Base-by-base conservation (phyloP, 2,888 invertebrate species). In the Leptothorax acervorum region DNA sequence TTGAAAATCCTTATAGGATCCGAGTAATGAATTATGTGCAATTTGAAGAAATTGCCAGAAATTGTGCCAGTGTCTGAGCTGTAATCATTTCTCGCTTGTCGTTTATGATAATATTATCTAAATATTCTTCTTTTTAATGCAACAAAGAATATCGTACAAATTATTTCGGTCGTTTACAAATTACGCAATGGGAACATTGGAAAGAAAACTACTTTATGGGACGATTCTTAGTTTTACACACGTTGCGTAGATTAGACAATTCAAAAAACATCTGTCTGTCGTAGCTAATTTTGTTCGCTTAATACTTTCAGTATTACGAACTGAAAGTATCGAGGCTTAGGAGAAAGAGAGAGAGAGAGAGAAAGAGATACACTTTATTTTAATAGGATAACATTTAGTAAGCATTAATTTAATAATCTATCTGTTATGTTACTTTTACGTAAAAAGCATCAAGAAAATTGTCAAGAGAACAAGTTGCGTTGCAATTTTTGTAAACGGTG, bases 51-150 rank as follows among this genome's bases (percentile, higher is more conserved):
- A 23, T 23, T 23, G 23, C 23, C 23, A 23, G 84, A 85, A 90
- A 88, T 90, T 86, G 89, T 91, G 91, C 91, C 91, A 89, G 85
- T 89, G 81, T 89, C 76, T 88, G 84, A 89, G 71, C 70, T 86
- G 48, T 86, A 83, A 78, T 87, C 70, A 84, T 83, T 83, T 88
- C 86, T 86, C 74, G 82, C 83, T 85, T 87, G 45, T 70, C 45
- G 76, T 74, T 71, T 86, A 81, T 70, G 82, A 83, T 84, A 82
- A 89, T 83, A 85, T 83, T 83, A 85, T 35, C 8, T 60, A 48
- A 84, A 82, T 73, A 70, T 65, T 57, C 65, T 63, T 75, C 28
- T 65, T 73, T 66, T 82, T 71, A 76, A 85, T 53, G 18, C 12
- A 70, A 82, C 18, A 78, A 84, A 48, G 83, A 71, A 74, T 79